Conservation (phyloP, 2,113 vertebrate species). For the Semnopithecus entellus region DNA sequence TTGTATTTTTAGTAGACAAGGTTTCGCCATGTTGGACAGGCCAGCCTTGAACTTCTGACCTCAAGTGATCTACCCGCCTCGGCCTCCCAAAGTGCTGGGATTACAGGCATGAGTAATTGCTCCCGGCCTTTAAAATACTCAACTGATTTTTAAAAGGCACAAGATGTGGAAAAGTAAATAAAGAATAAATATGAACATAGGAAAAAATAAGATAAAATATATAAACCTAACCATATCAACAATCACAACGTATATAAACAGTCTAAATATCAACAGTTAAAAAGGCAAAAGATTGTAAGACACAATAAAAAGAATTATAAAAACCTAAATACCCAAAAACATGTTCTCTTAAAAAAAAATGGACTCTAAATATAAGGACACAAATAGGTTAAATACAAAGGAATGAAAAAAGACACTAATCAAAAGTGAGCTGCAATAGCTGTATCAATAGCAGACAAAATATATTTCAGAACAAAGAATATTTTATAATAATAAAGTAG, state of each 20-base stretch:
- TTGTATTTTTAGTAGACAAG: too few relatives aligned
- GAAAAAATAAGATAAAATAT: background rate
- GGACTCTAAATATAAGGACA: background rate
- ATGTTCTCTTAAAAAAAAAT: background rate
- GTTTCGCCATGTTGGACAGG: too few relatives aligned
- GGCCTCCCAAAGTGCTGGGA: too few relatives aligned
- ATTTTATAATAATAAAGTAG: background rate
- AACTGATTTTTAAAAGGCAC: background rate
- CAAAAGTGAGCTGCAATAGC: background rate
- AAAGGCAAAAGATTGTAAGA: background rate
- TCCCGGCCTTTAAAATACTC: too few relatives aligned
- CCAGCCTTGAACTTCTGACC: too few relatives aligned
- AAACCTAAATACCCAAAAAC: background rate
- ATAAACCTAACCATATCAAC: background rate
- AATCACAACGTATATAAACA: background rate
- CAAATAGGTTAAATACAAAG: background rate
- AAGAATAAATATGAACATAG: background rate
- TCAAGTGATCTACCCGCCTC: too few relatives aligned
- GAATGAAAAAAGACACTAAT: background rate
- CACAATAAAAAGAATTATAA: background rate
- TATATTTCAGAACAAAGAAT: background rate
- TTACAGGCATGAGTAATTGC: too few relatives aligned
- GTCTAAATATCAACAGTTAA: background rate
- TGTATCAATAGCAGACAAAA: background rate
- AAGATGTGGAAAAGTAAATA: background rate